Evolutionary conservation across 2,888 invertebrate species (phyloP), one percentile per base, ranked within the genome.

Genomic region (Endomychus coccineus): DNA sequence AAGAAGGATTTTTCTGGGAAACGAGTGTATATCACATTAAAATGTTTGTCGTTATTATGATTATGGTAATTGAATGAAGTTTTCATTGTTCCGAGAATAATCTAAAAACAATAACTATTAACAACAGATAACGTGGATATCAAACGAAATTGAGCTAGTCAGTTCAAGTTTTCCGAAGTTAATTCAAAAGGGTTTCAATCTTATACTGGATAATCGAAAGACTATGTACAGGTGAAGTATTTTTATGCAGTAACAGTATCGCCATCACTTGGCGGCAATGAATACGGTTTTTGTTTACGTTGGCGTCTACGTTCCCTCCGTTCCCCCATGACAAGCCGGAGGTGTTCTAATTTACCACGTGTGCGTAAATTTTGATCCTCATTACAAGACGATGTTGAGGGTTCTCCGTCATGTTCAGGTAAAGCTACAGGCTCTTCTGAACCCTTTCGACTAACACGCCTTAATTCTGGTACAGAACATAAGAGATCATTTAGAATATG

Each of bases 401-500:
- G 44, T 28, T 33, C 34, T n/a, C 40, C 35, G 2, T 42, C 29
- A 11, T 48, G 39, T 13, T 50, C 45, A n/a, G 45, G 39, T 34
- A 36, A 40, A 16, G 54, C 50, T 10, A 45, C 36, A 11, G 46
- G 52, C 36, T 51, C 57, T 11, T 51, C 55, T n/a, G 16, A 48
- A 28, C 54, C 54, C 36, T 50, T 54, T 27, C 57, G 50, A 39
- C 54, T 51, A 9, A 63, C 61, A 19, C 62, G 56, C 33, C 62
- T 53, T 36, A 63, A 45, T 49, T 62, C 63, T 3, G 80, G 86
- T 34, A 88, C 82, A 16, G 92, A 91, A 64, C 91, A 90, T 44
- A 94, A 71, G 54, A 94, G 74, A 69, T 94, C 95, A 66, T 94
- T 94, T 50, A 95, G 70, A 66, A 95, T 94, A 66, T 95, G 94